A percentile compares a stretch with the other conserved stretches of the same genome.
Conservation (phyloP, 2,888 invertebrate species). For the Rhopalosiphum nymphaeae region DNA sequence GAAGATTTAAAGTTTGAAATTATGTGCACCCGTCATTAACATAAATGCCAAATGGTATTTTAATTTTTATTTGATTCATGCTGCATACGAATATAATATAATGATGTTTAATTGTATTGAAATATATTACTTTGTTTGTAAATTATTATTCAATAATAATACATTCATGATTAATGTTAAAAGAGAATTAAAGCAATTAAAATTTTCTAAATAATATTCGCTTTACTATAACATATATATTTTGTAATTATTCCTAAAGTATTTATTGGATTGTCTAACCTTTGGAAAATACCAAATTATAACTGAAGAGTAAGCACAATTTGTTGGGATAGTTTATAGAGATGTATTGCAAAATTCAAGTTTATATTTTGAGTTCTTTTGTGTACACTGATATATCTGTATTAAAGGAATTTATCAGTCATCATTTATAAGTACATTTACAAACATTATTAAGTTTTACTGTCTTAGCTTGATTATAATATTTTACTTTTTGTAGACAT, state of each 20-base stretch:
- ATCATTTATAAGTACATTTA: not conserved
- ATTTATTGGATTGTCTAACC: slow-evolving; percentile 23
- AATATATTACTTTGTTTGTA: not conserved
- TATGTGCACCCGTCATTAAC: not conserved
- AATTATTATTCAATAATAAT: not conserved
- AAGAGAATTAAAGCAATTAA: not conserved
- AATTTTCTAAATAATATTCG: not conserved
- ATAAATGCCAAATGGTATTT: not conserved
- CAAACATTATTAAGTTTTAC: not conserved
- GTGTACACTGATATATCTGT: not conserved
- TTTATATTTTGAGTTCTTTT: not conserved
- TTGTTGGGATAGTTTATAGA: slow-evolving; percentile 17
- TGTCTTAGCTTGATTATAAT: not conserved
- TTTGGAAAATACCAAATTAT: slow-evolving; percentile 27
- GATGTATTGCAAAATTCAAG: not conserved
- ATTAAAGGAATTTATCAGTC: not conserved
- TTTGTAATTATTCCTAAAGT: not conserved
- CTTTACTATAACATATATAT: not conserved
- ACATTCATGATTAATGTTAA: not conserved
- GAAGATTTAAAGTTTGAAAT: not conserved
- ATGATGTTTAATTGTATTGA: not conserved
- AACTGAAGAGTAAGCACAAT: not conserved
- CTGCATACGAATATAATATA: not conserved
- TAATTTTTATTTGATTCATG: not conserved
- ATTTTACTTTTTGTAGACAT: not conserved